Evolutionary conservation across 2,113 vertebrate genomes (phyloP), one percentile per base, ranked within the genome.

Genomic region (Carettochelys insculpta): DNA sequence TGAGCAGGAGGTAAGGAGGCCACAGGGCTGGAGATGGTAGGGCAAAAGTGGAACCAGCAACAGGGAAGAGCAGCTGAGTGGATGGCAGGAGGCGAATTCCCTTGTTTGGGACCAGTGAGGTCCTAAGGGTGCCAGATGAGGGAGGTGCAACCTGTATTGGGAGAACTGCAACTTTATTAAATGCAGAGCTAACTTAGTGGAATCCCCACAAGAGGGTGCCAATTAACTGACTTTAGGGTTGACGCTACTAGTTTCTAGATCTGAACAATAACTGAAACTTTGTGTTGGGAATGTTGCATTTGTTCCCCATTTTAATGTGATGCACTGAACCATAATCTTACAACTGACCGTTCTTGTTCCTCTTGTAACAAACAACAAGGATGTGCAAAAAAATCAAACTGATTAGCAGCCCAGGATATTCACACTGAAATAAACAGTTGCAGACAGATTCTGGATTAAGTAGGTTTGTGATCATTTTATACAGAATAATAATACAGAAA

Each of bases 131-230:
- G n/a, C n/a, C n/a, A n/a, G n/a, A n/a, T n/a, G n/a, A n/a, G n/a
- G n/a, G n/a, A n/a, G n/a, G n/a, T n/a, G n/a, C n/a, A n/a, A n/a
- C n/a, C n/a, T n/a, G n/a, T n/a, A n/a, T n/a, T 65, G 50, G 10
- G 20, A 77, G 81, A 86, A 79, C 12, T 1, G 68, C 50, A 11
- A 31, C 8, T 14, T 58, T 7, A 25, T 12, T 48, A 82, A 82
- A 56, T 75, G 24, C 45, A 75, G 41, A 45, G 27, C 25, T 75
- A 11, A 75, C 41, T 22, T 75, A 85, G 51, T 50, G 52, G 11
- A 65, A 4, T 11, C 76, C 53, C 92, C 90, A 82, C 88, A 89
- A 89, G 91, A 87, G 92, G 91, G 91, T 95, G 90, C 90, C 34
- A 4, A 82, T 84, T 92, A 53, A 75, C 19, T 51, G 22, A 68